Percentiles rank a stretch among this genome's conserved stretches.
These are phyloP conservation scores for Ctenosaura bakeri DNA, from an alignment of 2,797 vertebrate species.

Conservation along the genomic window DNA sequence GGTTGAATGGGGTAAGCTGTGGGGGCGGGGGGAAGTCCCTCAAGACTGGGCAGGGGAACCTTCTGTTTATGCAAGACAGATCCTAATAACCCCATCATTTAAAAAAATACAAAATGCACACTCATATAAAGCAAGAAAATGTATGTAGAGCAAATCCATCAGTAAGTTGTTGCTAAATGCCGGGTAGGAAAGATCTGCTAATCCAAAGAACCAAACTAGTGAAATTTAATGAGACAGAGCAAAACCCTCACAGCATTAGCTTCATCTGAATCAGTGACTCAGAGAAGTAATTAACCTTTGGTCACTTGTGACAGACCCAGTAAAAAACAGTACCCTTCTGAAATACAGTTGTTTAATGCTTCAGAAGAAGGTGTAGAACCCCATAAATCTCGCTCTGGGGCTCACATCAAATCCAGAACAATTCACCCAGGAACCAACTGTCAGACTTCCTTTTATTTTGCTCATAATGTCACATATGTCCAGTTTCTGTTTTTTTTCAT, in stretches of 20 bases:
- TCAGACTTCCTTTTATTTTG: neutral
- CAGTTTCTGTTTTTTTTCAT: neutral
- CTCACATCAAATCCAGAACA: neutral
- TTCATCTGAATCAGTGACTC: neutral
- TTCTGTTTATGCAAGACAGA: neutral
- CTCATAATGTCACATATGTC: neutral
- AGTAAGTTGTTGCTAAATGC: neutral
- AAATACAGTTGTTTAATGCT: neutral
- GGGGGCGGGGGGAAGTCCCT: neutral
- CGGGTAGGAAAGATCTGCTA: neutral
- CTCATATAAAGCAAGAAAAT: neutral
- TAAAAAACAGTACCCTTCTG: neutral
- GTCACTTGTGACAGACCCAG: neutral
- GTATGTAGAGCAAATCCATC: neutral
- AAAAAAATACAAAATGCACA: neutral
- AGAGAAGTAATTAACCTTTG: neutral
- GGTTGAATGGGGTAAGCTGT: neutral
- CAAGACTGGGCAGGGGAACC: neutral
- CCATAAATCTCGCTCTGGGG: neutral
- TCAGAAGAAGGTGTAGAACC: neutral
- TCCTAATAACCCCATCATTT: neutral
- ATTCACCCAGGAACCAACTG: neutral
- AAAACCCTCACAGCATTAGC: neutral
- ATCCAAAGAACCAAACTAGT: neutral
- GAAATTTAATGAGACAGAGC: neutral